Conservation (phyloP, 2,888 invertebrate genomes). For the Apomyelois bistriatella region DNA sequence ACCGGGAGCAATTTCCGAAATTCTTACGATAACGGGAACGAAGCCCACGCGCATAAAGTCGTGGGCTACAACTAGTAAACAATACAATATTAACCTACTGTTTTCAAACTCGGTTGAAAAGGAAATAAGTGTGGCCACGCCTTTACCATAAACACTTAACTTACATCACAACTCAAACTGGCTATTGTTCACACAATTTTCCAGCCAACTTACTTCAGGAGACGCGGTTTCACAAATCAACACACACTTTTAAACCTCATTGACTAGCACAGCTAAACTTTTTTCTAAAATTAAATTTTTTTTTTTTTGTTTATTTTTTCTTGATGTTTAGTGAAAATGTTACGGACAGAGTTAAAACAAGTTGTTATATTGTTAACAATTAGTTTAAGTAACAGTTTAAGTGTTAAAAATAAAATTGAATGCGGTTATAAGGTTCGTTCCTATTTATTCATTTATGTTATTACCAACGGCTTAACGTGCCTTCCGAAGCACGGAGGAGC, state of each 20-base stretch:
- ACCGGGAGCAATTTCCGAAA: no score
- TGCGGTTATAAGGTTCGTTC: slow-evolving; percentile 62
- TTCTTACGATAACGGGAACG: no score
- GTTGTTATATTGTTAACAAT: neutral
- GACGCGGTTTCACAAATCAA: neutral
- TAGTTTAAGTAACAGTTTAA: slow-evolving; percentile 5
- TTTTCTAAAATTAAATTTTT: no score
- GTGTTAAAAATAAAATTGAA: slow-evolving; percentile 43
- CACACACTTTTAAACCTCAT: neutral
- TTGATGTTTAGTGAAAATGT: neutral
- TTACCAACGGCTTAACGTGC: no score
- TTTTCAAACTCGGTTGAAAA: no score
- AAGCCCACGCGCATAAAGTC: no score
- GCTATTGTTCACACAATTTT: neutral
- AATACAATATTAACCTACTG: no score
- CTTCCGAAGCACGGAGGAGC: no score
- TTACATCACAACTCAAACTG: neutral
- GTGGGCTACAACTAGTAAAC: no score
- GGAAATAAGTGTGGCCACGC: neutral
- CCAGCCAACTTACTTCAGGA: neutral
- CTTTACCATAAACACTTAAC: slow-evolving; percentile 16
- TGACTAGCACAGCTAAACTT: no score
- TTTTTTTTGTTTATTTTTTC: neutral
- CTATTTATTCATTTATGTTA: neutral
- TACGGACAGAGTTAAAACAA: neutral